Evolutionary conservation across 2,113 vertebrate species (phyloP).

Genomic region (Catagonus wagneri): DNA sequence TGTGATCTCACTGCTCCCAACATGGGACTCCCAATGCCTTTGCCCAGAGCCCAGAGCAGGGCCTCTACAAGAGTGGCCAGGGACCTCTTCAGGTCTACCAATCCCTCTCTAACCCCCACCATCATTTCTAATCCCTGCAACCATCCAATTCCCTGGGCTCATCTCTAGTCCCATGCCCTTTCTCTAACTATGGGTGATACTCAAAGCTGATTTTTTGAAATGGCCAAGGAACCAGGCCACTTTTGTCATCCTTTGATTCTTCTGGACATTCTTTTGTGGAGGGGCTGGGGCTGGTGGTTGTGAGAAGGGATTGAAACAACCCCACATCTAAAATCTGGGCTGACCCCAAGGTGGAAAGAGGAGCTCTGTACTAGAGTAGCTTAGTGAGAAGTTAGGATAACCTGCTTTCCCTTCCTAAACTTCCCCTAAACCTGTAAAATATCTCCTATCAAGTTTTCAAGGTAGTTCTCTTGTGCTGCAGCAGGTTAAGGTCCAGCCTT

Average conservation of each 20-base stretch:
- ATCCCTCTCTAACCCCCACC: neutral
- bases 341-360: neutral
- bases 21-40: neutral
- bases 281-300: fast-evolving
- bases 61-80: neutral
- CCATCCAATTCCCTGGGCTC: neutral
- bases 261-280: neutral
- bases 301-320: neutral
- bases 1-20: neutral
- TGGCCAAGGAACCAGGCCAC: neutral
- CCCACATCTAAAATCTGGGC: neutral
- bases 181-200: neutral
- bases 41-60: neutral
- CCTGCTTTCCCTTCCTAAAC: neutral
- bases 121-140: neutral
- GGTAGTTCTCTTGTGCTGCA: too few species aligned
- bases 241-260: neutral
- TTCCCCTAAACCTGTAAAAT: neutral
- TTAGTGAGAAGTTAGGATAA: neutral
- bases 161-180: neutral
- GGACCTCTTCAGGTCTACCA: neutral
- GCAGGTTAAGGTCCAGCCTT: too few species aligned
- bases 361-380: neutral
- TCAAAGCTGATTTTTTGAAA: neutral
- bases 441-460: neutral